These are phyloP conservation scores for Anoplolepis gracilipes DNA, from an alignment of 1,140 invertebrate genomes.

Conservation along the genomic window DNA sequence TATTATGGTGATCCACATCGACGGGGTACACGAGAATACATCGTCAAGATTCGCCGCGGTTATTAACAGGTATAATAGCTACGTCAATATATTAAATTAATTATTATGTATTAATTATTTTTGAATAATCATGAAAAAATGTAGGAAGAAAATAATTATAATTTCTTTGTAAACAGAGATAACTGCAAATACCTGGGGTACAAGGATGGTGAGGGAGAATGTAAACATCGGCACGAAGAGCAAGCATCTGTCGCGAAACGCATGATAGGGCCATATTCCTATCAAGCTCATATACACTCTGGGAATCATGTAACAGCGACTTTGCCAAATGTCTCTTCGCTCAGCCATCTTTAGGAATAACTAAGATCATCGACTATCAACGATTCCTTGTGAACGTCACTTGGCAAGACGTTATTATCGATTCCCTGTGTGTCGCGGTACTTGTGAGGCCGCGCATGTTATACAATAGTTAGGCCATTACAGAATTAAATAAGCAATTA, in stretches of 20 bases:
- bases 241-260: constrained; percentile 14
- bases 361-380: constrained; percentile 6
- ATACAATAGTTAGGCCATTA: constrained; percentile 9
- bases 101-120: constrained; percentile 13
- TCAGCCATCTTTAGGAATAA: constrained; percentile 27
- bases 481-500: constrained; percentile 14
- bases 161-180: too few species aligned
- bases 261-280: constrained; percentile 39
- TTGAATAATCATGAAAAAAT: too few species aligned
- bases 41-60: constrained; percentile 16
- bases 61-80: constrained; percentile 26
- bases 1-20: constrained; percentile 45
- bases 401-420: background rate
- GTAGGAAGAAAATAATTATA: too few species aligned
- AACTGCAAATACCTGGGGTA: constrained; percentile 3
- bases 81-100: background rate
- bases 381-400: constrained; percentile 7
- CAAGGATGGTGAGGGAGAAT: constrained; percentile 19
- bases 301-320: constrained; percentile 21
- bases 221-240: constrained; percentile 32
- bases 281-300: constrained; percentile 8
- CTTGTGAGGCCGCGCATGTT: background rate
- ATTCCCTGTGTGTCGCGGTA: constrained; percentile 22
- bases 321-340: constrained; percentile 29
- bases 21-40: constrained; percentile 32